Percentiles rank a stretch among this genome's conserved stretches.
Conservation (phyloP, 1,140 invertebrate species). For the Drosophila ohnishii region DNA sequence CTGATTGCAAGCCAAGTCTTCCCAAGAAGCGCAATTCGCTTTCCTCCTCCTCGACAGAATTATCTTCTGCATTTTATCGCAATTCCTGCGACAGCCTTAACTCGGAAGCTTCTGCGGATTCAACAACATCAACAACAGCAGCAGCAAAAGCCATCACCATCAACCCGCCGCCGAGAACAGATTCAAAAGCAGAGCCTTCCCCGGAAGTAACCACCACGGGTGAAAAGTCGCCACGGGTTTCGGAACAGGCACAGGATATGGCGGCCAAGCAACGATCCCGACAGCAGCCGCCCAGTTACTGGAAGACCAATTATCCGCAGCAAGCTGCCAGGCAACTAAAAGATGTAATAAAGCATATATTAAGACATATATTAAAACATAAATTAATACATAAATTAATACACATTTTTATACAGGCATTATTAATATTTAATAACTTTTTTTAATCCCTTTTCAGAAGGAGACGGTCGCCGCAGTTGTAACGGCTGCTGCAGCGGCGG, state of each 20-base stretch:
- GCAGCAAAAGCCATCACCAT: background rate
- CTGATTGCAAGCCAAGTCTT: constrained; percentile 34
- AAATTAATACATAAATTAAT: no score
- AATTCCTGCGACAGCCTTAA: constrained; percentile 39
- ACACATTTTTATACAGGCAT: no score
- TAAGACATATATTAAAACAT: no score
- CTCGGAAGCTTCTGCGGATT: constrained; percentile 3
- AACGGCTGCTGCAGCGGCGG: constrained; percentile 19
- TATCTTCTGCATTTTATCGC: constrained; percentile 42
- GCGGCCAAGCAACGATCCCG: constrained; percentile 19
- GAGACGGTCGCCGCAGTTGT: constrained; percentile 40
- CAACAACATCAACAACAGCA: background rate
- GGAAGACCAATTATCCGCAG: constrained; percentile 64
- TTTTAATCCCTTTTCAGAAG: constrained; percentile 36
- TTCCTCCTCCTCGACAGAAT: constrained; percentile 43
- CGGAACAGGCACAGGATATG: constrained; percentile 15
- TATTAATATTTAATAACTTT: no score
- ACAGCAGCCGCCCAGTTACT: constrained; percentile 64
- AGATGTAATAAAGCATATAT: constrained; percentile 37
- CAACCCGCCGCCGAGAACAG: background rate
- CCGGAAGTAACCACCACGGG: background rate
- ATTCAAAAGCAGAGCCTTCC: background rate
- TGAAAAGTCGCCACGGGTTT: background rate
- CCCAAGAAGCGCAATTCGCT: constrained; percentile 52
- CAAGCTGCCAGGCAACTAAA: constrained; percentile 58